Percentiles rank a stretch among this genome's conserved stretches.
Evolutionary conservation across 2,113 vertebrate genomes (phyloP).

Genomic region (Thermophis baileyi): DNA sequence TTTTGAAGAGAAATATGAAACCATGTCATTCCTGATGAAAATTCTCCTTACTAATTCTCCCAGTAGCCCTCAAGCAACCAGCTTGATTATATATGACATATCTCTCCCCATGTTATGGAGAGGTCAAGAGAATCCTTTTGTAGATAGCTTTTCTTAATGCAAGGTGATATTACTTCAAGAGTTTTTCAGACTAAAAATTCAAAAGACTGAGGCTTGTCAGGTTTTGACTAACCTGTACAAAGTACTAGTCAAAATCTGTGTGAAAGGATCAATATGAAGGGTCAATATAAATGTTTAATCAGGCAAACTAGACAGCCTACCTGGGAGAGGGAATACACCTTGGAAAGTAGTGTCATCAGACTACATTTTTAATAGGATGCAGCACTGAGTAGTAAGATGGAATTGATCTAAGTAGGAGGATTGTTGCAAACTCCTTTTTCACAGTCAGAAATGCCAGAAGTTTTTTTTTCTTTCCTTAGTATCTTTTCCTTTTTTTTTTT

Average conservation of each 20-base stretch:
- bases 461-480: background rate
- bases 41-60: background rate
- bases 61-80: background rate
- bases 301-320: background rate
- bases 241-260: background rate
- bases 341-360: background rate
- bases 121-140: background rate
- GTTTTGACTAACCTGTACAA: background rate
- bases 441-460: constrained; percentile 10
- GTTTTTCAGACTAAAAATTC: background rate
- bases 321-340: background rate
- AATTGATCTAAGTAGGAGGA: background rate
- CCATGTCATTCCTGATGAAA: background rate
- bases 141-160: background rate
- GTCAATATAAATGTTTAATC: constrained; percentile 3
- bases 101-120: background rate
- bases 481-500: background rate
- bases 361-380: background rate
- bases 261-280: background rate
- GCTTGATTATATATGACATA: background rate
- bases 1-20: background rate
- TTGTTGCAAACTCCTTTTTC: background rate
- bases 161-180: background rate
- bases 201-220: background rate
- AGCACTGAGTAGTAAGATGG: background rate